Base-by-base conservation (phyloP, 1,140 invertebrate genomes). In the Solenopsis invicta region DNA sequence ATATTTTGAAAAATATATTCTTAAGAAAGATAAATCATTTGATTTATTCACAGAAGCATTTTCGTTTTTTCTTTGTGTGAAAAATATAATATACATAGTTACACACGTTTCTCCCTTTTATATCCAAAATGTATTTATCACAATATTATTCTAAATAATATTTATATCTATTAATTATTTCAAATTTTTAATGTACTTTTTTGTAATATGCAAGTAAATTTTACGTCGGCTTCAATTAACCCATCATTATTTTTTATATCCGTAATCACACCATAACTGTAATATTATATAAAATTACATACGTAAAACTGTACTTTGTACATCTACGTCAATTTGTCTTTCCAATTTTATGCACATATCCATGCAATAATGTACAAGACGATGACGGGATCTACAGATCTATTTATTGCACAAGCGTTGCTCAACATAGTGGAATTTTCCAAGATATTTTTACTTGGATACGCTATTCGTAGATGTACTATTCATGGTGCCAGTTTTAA, bases 401-500 rank as follows among this genome's bases (percentile, higher is more conserved):
- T 50, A 41, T 50, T 82, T n/a, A 72, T 71, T 74, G 37, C 54
- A 18, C 41, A 12, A 82, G n/a, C 18, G 18, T 84, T 75, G 41
- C 54, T 74, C 41, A 74, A 82, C 41, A 24, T 34, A 80, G 48
- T 21, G 62, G 77, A 67, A 82, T 84, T 84, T 84, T 62, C 50
- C 45, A 71, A 16, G 85, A 56, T 92, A 92, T 92, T 91, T 87
- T 87, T 56, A 52, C 61, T 62, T 24, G 34, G 37, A 82, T 61
- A 80, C 84, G 56, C 88, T 92, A 92, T 92, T 92, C 34, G 61
- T n/a, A 48, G 56, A 61, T 64, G 85, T 85, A 69, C 86, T 92
- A 92, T 92, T 92, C 54, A 64, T 37, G 56, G 48, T 10, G 24
- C 52, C 62, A 37, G 59, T 85, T 87, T 90, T 91, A 82, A 85